Conservation (phyloP, 2,113 vertebrate genomes). For the Sphaerodactylus townsendi region DNA sequence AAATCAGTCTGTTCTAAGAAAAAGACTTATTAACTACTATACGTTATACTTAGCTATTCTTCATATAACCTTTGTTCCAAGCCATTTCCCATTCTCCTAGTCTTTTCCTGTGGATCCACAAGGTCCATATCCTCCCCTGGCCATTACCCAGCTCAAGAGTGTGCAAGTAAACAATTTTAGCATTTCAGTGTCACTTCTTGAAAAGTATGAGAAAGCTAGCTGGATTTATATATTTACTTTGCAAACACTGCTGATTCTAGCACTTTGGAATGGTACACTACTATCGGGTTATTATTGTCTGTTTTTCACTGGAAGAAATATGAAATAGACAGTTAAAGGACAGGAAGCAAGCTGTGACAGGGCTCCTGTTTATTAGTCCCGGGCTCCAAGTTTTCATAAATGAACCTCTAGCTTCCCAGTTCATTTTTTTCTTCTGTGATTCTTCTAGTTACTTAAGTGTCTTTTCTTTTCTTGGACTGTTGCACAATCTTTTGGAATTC, state of each 20-base stretch:
- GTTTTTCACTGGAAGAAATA: neutral
- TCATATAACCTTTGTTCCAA: too few species aligned
- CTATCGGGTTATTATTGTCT: neutral
- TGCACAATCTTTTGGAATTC: neutral
- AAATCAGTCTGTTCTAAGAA: too few species aligned
- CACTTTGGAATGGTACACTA: slow-evolving; percentile 10
- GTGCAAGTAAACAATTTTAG: neutral
- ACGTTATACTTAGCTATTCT: too few species aligned
- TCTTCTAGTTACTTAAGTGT: neutral
- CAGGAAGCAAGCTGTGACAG: neutral
- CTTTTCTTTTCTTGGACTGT: neutral
- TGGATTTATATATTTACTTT: neutral
- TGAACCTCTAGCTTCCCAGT: neutral
- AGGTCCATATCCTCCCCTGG: neutral
- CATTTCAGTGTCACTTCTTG: neutral
- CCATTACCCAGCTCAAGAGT: neutral
- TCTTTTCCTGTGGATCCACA: neutral
- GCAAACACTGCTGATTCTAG: slow-evolving; percentile 14
- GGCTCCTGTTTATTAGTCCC: neutral
- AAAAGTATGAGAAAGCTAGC: neutral
- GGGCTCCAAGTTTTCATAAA: neutral
- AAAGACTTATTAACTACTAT: too few species aligned
- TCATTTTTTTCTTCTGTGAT: neutral
- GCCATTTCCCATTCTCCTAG: too few species aligned
- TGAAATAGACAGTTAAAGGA: slow-evolving; percentile 4